Conservation (phyloP, 1,140 invertebrate species). For the Ectropis grisescens region DNA sequence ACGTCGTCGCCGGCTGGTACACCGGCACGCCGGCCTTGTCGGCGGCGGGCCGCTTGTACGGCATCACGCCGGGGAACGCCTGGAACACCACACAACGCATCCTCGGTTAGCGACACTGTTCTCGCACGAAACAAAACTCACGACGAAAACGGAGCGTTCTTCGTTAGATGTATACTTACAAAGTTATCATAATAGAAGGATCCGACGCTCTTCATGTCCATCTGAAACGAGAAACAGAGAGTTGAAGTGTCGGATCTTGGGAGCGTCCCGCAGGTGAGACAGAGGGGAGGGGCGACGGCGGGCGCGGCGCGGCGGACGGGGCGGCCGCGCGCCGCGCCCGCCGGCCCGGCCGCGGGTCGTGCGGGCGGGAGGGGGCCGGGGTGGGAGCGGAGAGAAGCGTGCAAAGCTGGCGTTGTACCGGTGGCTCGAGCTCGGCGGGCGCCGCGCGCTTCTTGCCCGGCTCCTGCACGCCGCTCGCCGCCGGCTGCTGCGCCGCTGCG, state of each 20-base stretch:
- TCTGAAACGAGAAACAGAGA: constrained; percentile 76
- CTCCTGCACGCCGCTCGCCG: constrained; percentile 58
- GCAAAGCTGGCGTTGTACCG: constrained; percentile 58
- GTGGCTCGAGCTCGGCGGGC: constrained; percentile 60
- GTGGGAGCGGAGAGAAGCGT: constrained; percentile 43
- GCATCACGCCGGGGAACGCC: constrained; percentile 92
- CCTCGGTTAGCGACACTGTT: constrained; percentile 75
- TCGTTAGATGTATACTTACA: constrained; percentile 78
- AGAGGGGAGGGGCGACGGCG: constrained; percentile 28
- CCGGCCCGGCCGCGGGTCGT: constrained; percentile 44
- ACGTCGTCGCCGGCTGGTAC: constrained; percentile 93
- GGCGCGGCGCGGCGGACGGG: constrained; percentile 30
- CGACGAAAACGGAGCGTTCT: constrained; percentile 31
- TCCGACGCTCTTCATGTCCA: constrained; percentile 94
- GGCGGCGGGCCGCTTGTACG: constrained; percentile 93
- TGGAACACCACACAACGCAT: constrained; percentile 84
- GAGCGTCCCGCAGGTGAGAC: constrained; percentile 32
- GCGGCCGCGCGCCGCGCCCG: constrained; percentile 37
- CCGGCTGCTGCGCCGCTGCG: constrained; percentile 57
- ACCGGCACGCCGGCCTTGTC: constrained; percentile 96
- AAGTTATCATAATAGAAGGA: constrained; percentile 95
- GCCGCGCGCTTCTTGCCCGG: constrained; percentile 61
- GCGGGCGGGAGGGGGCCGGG: too few species aligned
- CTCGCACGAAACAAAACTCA: constrained; percentile 24
- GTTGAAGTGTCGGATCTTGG: constrained; percentile 36